phyloP scores from a whole-genome alignment of 1,140 invertebrate genomes.

The Berghia stephanieae region DNA sequence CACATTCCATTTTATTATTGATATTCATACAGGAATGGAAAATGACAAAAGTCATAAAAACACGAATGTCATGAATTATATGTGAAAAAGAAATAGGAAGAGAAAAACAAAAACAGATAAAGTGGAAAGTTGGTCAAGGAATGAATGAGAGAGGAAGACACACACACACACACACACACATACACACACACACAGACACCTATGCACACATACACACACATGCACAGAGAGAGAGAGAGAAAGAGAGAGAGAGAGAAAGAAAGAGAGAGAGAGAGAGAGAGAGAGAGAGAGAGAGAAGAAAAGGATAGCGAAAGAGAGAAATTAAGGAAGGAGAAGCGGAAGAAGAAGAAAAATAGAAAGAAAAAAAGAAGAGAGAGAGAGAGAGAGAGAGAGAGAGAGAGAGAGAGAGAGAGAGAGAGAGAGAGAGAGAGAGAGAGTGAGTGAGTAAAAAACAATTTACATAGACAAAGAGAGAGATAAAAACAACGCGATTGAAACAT shows the following conservation, averaged over 20 bases:
- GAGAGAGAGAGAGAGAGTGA: neutral
- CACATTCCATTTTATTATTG: neutral
- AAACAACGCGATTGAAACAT: neutral
- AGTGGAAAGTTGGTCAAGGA: too few relatives aligned
- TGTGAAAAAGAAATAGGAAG: neutral
- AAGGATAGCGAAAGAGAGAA: neutral
- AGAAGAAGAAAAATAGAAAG: neutral
- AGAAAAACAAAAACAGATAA: neutral
- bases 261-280: conserved; percentile 28
- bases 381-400: conserved; percentile 15
- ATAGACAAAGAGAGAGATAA: neutral
- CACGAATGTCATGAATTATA: neutral
- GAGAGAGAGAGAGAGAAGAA: conserved; percentile 24
- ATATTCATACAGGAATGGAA: neutral
- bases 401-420: neutral
- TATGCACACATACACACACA: too few relatives aligned
- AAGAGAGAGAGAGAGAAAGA: conserved; percentile 34
- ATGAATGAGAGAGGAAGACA: too few relatives aligned
- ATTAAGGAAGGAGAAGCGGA: neutral
- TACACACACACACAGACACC: neutral
- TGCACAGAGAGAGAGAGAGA: too few relatives aligned
- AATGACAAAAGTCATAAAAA: neutral
- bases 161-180: conserved; percentile 5
- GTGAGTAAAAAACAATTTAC: neutral
- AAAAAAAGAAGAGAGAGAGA: neutral